Evolutionary conservation across 2,888 invertebrate genomes (phyloP), one percentile per base, ranked within the genome.

Genomic region (Xylophagus ater): DNA sequence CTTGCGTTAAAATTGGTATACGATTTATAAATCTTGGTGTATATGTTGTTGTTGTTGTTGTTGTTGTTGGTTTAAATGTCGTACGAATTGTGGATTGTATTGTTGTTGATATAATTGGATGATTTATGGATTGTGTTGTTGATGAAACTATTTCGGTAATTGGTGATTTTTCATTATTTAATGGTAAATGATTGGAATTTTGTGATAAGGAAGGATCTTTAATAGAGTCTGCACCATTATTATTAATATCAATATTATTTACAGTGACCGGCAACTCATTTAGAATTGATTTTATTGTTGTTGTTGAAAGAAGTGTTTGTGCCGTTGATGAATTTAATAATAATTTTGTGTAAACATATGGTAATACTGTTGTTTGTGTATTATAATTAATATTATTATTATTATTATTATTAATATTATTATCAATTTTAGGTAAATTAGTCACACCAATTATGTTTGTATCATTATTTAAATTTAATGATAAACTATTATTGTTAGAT

Each of bases 331-430:
- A 12, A 21, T 15, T 23, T 7, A 23, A 23, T 23, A 23, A 8
- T 23, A 8, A 8, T 14, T 14, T 23, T n/a, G 31, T 17, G 19
- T 5, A 10, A 19, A 12, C 19, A 6, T 18, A 52, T 55, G 51
- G 46, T 53, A 52, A 47, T 52, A 48, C 43, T 54, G 47, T 53
- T 54, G 51, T 49, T 43, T 50, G 53, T 51, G 40, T 37, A 51
- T 49, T 43, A 50, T n/a, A n/a, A n/a, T n/a, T n/a, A n/a, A n/a
- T n/a, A n/a, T n/a, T n/a, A n/a, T n/a, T n/a, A n/a, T n/a, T n/a
- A n/a, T n/a, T n/a, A n/a, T n/a, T n/a, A n/a, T n/a, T n/a, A n/a
- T n/a, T n/a, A n/a, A n/a, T n/a, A n/a, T n/a, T n/a, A n/a, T n/a
- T n/a, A n/a, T n/a, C n/a, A n/a, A n/a, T n/a, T n/a, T n/a, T n/a